Conservation (phyloP, 2,888 invertebrate species). For the Protophormia terraenovae region DNA sequence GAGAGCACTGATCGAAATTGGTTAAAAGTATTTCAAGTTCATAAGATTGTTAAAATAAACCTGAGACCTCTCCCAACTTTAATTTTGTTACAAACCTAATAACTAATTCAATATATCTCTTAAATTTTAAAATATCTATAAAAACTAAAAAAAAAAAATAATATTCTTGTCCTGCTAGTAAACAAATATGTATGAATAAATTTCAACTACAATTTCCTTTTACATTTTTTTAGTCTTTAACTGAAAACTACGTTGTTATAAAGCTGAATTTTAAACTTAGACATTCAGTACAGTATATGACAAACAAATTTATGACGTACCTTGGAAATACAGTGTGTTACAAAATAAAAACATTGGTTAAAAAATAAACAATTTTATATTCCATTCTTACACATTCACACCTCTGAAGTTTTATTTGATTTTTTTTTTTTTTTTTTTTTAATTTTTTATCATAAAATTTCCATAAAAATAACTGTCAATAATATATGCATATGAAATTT, state of each 20-base stretch:
- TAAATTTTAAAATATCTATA: too few species aligned
- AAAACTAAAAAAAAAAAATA: not conserved
- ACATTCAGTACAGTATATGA: not conserved
- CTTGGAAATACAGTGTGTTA: not conserved
- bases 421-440: not conserved
- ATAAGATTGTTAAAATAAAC: too few species aligned
- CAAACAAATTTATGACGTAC: not conserved
- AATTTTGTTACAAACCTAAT: not conserved
- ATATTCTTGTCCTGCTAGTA: not conserved
- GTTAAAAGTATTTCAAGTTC: too few species aligned
- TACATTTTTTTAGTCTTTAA: not conserved
- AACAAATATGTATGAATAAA: not conserved
- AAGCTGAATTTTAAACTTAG: not conserved
- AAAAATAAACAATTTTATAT: not conserved
- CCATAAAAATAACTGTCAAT: slow-evolving; percentile 18
- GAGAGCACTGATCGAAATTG: too few species aligned
- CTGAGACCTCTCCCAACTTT: not conserved
- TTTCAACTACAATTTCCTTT: too few species aligned
- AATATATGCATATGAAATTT: slow-evolving; percentile 18
- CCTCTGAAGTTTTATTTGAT: not conserved
- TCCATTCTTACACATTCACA: not conserved
- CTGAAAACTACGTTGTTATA: not conserved
- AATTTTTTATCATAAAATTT: not conserved
- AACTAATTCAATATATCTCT: too few species aligned
- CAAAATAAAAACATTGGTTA: too few species aligned